Conservation (phyloP, 1,140 invertebrate species). For the Meloidogyne floridensis region DNA sequence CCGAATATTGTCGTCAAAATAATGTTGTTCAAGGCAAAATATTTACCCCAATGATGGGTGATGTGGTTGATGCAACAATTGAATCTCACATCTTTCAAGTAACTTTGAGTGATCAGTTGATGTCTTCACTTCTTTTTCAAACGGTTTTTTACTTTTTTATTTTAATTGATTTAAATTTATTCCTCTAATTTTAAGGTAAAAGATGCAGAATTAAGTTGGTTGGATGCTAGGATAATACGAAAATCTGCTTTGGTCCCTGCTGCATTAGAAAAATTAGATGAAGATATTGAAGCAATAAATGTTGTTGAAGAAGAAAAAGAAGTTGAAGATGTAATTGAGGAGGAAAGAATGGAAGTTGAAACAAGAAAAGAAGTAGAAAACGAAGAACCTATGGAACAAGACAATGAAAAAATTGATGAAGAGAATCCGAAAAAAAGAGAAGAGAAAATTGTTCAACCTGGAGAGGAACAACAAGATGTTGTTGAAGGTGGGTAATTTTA, state of each 20-base stretch:
- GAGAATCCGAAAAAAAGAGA: background rate
- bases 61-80: conserved; percentile 90
- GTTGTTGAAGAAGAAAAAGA: conserved; percentile 22
- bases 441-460: too few relatives aligned
- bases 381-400: conserved; percentile 25
- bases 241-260: conserved; percentile 31
- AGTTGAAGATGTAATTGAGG: conserved; percentile 17
- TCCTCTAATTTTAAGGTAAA: conserved; percentile 67
- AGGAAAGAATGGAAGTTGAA: conserved; percentile 38
- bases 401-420: background rate
- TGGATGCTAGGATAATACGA: conserved; percentile 72
- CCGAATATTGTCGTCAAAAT: conserved; percentile 72
- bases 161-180: background rate
- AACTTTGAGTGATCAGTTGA: conserved; percentile 59
- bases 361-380: conserved; percentile 11
- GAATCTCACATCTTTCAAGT: conserved; percentile 98
- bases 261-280: conserved; percentile 33
- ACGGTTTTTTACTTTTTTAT: conserved; percentile 35
- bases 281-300: conserved; percentile 2
- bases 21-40: conserved; percentile 71
- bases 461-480: background rate
- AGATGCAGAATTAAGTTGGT: conserved; percentile 85
- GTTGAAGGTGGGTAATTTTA: background rate
- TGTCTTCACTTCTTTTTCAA: conserved; percentile 60
- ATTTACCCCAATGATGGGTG: conserved; percentile 81